Evolutionary conservation across 1,140 invertebrate species (phyloP).

Genomic region (Phenacoccus solenopsis): DNA sequence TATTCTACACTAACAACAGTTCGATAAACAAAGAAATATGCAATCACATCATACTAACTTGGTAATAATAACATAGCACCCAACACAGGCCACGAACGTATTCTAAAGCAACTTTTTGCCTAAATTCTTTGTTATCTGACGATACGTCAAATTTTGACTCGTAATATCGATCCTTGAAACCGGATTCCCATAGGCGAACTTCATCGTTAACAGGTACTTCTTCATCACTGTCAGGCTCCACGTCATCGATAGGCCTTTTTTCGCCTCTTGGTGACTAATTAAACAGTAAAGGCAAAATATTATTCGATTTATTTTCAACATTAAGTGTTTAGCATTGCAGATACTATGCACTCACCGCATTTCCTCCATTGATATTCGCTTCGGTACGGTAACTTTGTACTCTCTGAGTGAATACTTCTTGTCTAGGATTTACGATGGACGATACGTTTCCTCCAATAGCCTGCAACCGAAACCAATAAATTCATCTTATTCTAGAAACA

Average conservation of each 20-base stretch:
- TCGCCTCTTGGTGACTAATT: constrained; percentile 52
- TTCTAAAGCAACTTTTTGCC: constrained; percentile 69
- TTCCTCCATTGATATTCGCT: background rate
- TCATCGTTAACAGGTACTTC: constrained; percentile 80
- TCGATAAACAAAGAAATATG: too few relatives aligned
- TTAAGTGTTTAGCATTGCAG: too few relatives aligned
- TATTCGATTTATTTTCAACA: too few relatives aligned
- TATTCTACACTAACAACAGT: too few relatives aligned
- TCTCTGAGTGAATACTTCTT: constrained; percentile 55
- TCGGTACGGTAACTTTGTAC: constrained; percentile 40
- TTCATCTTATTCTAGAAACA: background rate
- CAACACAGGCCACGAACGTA: constrained; percentile 95
- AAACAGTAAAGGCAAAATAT: background rate
- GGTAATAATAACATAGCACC: constrained; percentile 97
- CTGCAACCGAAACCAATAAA: background rate
- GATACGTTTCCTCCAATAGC: constrained; percentile 20
- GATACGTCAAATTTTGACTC: constrained; percentile 90
- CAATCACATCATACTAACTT: constrained; percentile 37
- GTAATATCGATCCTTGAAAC: constrained; percentile 97
- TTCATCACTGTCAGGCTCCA: constrained; percentile 41
- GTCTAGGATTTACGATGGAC: constrained; percentile 46
- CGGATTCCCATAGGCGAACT: constrained; percentile 92
- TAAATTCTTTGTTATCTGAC: constrained; percentile 67
- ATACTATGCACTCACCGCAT: background rate
- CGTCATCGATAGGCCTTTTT: constrained; percentile 38